Percentiles rank a stretch among this genome's conserved stretches.
Evolutionary conservation across 1,140 invertebrate species (phyloP).

Genomic region (Halyomorpha halys): DNA sequence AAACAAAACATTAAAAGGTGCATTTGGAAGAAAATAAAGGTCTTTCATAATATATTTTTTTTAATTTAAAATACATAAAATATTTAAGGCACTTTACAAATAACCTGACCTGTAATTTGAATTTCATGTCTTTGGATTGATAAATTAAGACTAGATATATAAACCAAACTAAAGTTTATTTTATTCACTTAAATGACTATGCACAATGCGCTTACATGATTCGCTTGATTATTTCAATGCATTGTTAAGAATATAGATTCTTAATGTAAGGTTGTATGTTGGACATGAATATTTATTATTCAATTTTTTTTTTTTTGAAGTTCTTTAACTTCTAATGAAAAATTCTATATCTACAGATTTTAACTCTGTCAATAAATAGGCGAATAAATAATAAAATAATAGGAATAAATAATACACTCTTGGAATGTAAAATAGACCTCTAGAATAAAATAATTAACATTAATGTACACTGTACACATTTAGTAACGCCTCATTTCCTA

Average conservation of each 20-base stretch:
- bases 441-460: neutral
- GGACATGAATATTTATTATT: neutral
- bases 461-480: slow-evolving; percentile 4
- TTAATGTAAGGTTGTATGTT: neutral
- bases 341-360: neutral
- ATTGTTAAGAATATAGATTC: neutral
- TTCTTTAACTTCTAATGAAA: neutral
- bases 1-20: too few relatives aligned
- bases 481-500: neutral
- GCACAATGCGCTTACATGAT: neutral
- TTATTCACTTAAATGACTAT: neutral
- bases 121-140: slow-evolving; percentile 13
- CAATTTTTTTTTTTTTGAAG: neutral
- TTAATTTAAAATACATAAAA: neutral
- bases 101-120: neutral
- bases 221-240: neutral
- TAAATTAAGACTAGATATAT: slow-evolving; percentile 15
- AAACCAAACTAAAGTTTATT: neutral
- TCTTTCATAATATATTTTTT: neutral
- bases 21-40: too few relatives aligned
- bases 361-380: neutral
- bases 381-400: neutral
- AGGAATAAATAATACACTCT: slow-evolving; percentile 14
- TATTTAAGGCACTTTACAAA: slow-evolving; percentile 15
- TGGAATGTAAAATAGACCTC: slow-evolving; percentile 11